Evolutionary conservation across 2,888 invertebrate genomes (phyloP).

Genomic region (Andrena minutula): DNA sequence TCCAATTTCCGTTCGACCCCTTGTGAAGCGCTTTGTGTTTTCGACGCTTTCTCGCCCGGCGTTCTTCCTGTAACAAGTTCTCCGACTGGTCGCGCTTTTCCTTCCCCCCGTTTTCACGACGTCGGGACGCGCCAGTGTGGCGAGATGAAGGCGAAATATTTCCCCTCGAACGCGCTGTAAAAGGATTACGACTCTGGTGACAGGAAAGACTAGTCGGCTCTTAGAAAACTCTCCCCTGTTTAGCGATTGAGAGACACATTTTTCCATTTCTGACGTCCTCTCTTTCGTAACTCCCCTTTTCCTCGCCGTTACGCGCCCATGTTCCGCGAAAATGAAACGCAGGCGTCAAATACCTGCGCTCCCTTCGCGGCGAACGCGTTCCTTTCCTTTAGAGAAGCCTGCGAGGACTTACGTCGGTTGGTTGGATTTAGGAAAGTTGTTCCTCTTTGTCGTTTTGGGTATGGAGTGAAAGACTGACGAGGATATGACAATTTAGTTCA

Average conservation of each 20-base stretch:
- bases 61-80: slow-evolving; percentile 45
- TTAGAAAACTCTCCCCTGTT: slow-evolving; percentile 74
- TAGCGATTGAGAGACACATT: slow-evolving; percentile 55
- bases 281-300: slow-evolving; percentile 49
- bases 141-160: slow-evolving; percentile 57
- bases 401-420: background rate
- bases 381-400: background rate
- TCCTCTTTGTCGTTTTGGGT: background rate
- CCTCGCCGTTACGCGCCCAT: slow-evolving; percentile 13
- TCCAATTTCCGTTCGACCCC: slow-evolving; percentile 54
- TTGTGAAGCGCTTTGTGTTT: slow-evolving; percentile 41
- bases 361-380: background rate
- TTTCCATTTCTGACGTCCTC: slow-evolving; percentile 51
- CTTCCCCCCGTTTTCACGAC: slow-evolving; percentile 11
- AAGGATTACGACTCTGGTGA: slow-evolving; percentile 63
- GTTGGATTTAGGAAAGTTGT: background rate
- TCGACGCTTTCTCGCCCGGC: slow-evolving; percentile 58
- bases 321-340: slow-evolving; percentile 37
- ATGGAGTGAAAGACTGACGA: background rate
- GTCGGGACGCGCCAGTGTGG: background rate
- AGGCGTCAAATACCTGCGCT: slow-evolving; percentile 15
- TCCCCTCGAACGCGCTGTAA: slow-evolving; percentile 56
- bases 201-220: slow-evolving; percentile 72
- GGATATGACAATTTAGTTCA: background rate
- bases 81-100: slow-evolving; percentile 49